Evolutionary conservation across 2,113 vertebrate genomes (phyloP), one percentile per base, ranked within the genome.

Genomic region (Callaeas wilsoni): DNA sequence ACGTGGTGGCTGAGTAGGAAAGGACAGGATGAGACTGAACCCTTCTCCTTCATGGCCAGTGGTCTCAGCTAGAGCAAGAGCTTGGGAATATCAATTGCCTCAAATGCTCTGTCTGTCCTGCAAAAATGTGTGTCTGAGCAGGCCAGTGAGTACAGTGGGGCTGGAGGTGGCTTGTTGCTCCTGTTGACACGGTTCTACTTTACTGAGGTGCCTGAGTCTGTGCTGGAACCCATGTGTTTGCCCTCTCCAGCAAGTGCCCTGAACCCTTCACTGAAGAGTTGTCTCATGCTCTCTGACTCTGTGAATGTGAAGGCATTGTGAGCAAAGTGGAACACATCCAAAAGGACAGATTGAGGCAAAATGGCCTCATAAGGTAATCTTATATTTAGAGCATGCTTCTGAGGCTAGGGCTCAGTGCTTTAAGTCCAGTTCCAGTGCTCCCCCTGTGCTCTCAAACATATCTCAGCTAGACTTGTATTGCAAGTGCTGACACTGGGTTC

Each of bases 291-390:
- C 23, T 87, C 52, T 84, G 71, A 92, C 68, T 86, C 67, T 46
- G 60, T 84, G 73, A 87, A 55, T 60, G 56, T 67, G 41, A 69
- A 89, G 79, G 37, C 33, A 44, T 57, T 85, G 67, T 63, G 77
- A 50, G n/a, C 60, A 60, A 88, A 84, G 37, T 94, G 87, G 86
- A 95, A 78, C 32, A 64, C 23, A 75, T 81, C 91, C 91, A 91
- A 84, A 87, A 81, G 25, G 44, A 94, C 80, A 89, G 64, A n/a
- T 1, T 41, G 65, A 82, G 52, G 71, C 85, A 94, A 67, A 95
- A 90, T 62, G 80, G 68, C 83, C 90, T 97, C 90, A 81, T 90
- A 94, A 90, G 75, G 79, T 77, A 91, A 84, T 91, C 33, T 95
- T 84, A 47, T 12, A 39, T 77, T 92, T 70, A 74, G 29, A 67